Evolutionary conservation across 2,113 vertebrate species (phyloP).

Genomic region (Macroglossus sobrinus): DNA sequence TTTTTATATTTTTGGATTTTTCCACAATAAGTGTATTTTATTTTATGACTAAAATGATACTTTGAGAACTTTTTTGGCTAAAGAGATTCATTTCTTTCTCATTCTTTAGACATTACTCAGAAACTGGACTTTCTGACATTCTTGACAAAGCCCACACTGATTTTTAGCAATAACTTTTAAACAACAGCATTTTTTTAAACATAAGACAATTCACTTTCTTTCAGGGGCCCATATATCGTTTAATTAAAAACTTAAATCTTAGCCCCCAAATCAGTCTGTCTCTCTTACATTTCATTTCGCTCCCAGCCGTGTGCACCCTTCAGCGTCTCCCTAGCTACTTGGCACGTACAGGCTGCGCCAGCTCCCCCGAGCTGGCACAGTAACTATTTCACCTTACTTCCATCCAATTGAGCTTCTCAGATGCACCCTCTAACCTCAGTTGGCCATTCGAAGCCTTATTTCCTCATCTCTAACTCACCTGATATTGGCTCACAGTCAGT

Average conservation of each 20-base stretch:
- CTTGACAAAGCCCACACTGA: neutral
- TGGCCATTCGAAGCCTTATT: neutral
- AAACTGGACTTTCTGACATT: conserved; percentile 34
- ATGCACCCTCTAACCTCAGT: neutral
- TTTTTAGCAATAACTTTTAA: conserved; percentile 41
- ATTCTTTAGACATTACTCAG: conserved; percentile 44
- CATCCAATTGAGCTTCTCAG: neutral
- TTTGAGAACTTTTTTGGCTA: neutral
- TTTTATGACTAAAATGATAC: conserved; percentile 21
- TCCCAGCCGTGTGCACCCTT: rapidly evolving
- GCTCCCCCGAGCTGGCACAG: rapidly evolving
- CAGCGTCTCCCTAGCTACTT: neutral
- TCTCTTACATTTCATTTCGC: neutral
- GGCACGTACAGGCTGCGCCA: neutral
- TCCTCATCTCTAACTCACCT: neutral
- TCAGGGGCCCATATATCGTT: neutral
- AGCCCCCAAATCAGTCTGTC: neutral
- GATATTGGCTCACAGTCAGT: neutral
- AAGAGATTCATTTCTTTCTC: conserved; percentile 3
- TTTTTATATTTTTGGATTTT: neutral
- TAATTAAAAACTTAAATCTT: neutral
- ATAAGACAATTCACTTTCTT: neutral
- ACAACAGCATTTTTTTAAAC: neutral
- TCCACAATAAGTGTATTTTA: neutral
- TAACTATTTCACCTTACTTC: neutral